Conservation (phyloP, 1,140 invertebrate species). For the Sitobion miscanthi region DNA sequence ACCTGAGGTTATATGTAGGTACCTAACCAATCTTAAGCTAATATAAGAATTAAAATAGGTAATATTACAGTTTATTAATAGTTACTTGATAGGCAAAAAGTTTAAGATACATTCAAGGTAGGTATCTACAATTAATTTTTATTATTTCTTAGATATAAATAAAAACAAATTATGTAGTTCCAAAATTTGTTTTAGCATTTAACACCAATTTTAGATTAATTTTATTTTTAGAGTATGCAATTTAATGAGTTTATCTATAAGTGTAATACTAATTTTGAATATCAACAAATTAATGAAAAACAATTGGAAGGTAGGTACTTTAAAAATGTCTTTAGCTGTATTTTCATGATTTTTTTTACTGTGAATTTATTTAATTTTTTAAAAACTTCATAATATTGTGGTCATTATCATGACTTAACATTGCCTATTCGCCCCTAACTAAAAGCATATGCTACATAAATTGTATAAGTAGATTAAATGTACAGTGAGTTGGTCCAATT, state of each 20-base stretch:
- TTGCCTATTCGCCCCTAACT: background rate
- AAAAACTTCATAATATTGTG: background rate
- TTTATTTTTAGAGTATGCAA: too few relatives aligned
- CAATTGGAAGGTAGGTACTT: background rate
- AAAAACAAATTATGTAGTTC: background rate
- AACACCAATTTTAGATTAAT: too few relatives aligned
- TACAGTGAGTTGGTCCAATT: background rate
- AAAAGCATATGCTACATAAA: background rate
- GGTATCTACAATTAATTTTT: background rate
- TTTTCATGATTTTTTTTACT: background rate
- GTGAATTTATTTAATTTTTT: background rate
- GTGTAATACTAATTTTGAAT: background rate
- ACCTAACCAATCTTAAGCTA: too few relatives aligned
- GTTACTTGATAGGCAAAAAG: too few relatives aligned
- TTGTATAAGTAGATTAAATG: background rate
- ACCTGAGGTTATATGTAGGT: too few relatives aligned
- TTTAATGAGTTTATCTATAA: too few relatives aligned
- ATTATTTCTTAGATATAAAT: background rate
- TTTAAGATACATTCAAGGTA: background rate
- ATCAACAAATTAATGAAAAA: background rate
- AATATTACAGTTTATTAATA: too few relatives aligned
- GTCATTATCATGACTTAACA: background rate
- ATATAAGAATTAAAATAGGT: too few relatives aligned
- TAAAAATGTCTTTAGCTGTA: background rate
- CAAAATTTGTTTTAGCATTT: background rate